Evolutionary conservation across 2,113 vertebrate species (phyloP).

Genomic region (Eonycteris spelaea): DNA sequence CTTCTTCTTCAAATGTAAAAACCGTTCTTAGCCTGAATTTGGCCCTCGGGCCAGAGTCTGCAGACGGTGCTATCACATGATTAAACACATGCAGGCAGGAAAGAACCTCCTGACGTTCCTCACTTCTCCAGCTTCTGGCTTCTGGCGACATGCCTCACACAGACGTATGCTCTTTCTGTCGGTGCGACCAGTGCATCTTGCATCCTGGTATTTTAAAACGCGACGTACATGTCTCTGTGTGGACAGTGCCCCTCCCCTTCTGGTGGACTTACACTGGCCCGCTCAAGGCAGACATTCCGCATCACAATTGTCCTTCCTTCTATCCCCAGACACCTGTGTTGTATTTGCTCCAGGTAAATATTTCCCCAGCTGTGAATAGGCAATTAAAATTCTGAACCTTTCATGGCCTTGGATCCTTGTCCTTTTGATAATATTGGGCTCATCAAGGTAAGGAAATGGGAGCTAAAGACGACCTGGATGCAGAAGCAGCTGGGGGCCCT

Average conservation of each 20-base stretch:
- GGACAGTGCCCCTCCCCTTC: neutral
- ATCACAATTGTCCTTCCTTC: neutral
- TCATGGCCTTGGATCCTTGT: conserved; percentile 24
- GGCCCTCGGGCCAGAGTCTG: neutral
- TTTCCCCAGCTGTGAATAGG: neutral
- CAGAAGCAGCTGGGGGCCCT: neutral
- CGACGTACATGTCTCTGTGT: neutral
- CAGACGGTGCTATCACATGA: accelerated
- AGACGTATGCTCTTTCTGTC: neutral
- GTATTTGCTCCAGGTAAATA: conserved; percentile 24
- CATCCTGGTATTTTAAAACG: neutral
- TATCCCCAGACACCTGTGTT: neutral
- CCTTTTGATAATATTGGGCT: neutral
- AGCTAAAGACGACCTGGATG: neutral
- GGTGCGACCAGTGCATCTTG: neutral
- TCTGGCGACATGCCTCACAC: neutral
- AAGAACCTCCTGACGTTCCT: neutral
- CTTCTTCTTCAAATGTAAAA: neutral
- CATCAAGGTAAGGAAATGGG: neutral
- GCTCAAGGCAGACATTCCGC: neutral
- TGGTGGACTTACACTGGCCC: neutral
- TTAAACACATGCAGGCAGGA: neutral
- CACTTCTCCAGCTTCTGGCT: neutral
- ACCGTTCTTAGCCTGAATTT: neutral
- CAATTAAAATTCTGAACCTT: conserved; percentile 44